A percentile compares a stretch with the other conserved stretches of the same genome.
phyloP scores from a whole-genome alignment of 2,113 vertebrate species.

The Upupa epops region DNA sequence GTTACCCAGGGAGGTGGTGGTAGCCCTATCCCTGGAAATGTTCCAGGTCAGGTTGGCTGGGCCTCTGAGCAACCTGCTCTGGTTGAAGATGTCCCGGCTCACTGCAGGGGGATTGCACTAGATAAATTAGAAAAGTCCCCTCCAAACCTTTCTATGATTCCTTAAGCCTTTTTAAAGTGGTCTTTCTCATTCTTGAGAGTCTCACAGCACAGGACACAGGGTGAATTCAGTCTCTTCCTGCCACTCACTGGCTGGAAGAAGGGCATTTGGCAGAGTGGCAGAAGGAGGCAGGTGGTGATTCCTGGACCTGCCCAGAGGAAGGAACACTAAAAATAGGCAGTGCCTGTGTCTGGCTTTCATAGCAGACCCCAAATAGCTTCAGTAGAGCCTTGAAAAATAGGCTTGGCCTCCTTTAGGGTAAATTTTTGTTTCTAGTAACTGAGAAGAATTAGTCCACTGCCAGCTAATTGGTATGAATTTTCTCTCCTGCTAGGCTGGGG shows the following conservation, averaged over 20 bases:
- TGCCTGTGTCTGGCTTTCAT: neutral
- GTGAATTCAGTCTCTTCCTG: neutral
- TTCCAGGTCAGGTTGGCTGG: neutral
- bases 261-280: neutral
- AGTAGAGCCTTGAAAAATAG: neutral
- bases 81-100: neutral
- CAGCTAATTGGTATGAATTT: neutral
- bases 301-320: neutral
- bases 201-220: fast-evolving
- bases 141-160: neutral
- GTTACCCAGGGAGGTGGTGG: neutral
- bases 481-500: neutral
- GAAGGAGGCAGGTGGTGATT: neutral
- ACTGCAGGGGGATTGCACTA: neutral
- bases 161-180: neutral
- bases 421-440: neutral
- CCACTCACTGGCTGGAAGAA: neutral
- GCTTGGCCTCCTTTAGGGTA: neutral
- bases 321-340: neutral
- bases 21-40: no score
- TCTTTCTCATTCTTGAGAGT: neutral
- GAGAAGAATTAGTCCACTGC: neutral
- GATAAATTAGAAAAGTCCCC: no score
- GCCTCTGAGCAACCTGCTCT: neutral
- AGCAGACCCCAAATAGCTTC: neutral